Conservation (phyloP, 2,888 invertebrate species). For the Pheosia gnoma region DNA sequence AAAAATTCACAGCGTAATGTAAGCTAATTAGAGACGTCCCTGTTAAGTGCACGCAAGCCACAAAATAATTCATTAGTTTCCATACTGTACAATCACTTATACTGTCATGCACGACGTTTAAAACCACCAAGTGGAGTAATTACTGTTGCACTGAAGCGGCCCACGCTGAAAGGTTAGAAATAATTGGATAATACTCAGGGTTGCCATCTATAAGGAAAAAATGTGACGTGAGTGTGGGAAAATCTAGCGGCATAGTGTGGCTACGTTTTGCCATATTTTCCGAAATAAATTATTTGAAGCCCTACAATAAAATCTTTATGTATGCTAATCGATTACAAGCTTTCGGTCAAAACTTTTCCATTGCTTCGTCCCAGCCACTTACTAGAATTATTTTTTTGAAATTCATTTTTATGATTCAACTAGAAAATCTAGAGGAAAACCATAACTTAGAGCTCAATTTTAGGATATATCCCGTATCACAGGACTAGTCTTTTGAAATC, state of each 20-base stretch:
- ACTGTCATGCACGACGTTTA: conserved; percentile 79
- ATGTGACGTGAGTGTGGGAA: conserved; percentile 1
- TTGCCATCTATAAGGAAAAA: neutral
- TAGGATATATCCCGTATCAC: no score
- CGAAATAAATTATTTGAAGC: no score
- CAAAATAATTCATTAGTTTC: conserved; percentile 75
- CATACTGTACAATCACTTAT: conserved; percentile 71
- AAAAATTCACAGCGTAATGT: conserved; percentile 42
- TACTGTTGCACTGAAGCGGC: conserved; percentile 62
- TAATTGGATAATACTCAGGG: conserved; percentile 76
- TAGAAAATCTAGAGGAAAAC: no score
- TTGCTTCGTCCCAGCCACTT: no score
- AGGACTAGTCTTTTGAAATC: neutral
- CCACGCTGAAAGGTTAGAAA: conserved; percentile 80
- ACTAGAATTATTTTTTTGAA: no score
- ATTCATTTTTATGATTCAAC: no score
- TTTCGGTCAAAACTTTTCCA: no score
- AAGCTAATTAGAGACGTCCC: conserved; percentile 63
- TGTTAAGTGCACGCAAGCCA: conserved; percentile 73
- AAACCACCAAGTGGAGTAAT: conserved; percentile 70
- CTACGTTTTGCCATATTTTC: neutral
- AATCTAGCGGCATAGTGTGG: neutral
- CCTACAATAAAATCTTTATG: no score
- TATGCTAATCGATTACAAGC: no score
- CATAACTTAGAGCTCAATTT: no score